Evolutionary conservation across 2,113 vertebrate genomes (phyloP).

Genomic region (Trogon melanurus): DNA sequence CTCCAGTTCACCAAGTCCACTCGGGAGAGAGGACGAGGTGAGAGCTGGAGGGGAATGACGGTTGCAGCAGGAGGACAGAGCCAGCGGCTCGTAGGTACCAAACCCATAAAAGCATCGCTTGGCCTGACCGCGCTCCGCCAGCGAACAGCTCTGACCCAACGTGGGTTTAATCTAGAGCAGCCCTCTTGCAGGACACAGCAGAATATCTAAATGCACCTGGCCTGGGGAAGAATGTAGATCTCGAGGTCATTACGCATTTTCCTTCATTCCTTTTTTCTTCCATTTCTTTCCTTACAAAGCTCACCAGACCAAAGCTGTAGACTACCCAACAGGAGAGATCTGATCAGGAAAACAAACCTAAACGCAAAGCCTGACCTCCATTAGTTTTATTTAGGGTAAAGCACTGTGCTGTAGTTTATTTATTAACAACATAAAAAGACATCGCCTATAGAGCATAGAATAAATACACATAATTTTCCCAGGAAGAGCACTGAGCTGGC

Average conservation of each 20-base stretch:
- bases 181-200: not conserved
- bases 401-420: conserved; percentile 35
- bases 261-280: not conserved
- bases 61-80: not conserved
- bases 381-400: conserved; percentile 50
- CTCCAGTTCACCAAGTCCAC: not conserved
- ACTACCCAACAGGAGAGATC: not conserved
- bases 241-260: not conserved
- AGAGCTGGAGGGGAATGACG: not conserved
- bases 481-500: conserved; percentile 30
- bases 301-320: not conserved
- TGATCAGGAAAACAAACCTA: not conserved
- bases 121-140: rapidly evolving
- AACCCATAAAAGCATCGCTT: rapidly evolving
- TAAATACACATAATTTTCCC: conserved; percentile 61
- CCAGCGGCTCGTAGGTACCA: rapidly evolving
- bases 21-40: not conserved
- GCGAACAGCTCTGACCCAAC: rapidly evolving
- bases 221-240: not conserved
- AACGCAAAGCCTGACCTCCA: conserved; percentile 25
- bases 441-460: conserved; percentile 44
- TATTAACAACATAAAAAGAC: conserved; percentile 69
- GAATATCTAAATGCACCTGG: not conserved
- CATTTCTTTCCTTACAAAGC: not conserved
- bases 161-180: rapidly evolving